Evolutionary conservation across 2,113 vertebrate species (phyloP).

Genomic region (Caloenas nicobarica): DNA sequence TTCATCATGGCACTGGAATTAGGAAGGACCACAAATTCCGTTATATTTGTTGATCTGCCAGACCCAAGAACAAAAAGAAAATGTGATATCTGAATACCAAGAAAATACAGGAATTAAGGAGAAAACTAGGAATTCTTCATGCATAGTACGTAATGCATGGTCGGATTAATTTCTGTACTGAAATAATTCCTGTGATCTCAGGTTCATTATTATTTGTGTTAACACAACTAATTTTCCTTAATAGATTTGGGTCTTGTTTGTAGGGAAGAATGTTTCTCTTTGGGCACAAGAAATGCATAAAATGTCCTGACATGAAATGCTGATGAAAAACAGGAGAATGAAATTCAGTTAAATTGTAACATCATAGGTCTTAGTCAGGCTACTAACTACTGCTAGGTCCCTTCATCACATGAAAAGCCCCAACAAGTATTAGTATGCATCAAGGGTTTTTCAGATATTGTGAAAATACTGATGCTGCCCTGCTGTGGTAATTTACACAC

Average conservation of each 20-base stretch:
- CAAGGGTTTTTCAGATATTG: not conserved
- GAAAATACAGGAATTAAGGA: not conserved
- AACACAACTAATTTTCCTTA: not conserved
- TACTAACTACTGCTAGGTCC: not conserved
- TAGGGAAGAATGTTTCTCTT: not conserved
- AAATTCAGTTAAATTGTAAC: not conserved
- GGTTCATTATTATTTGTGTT: not conserved
- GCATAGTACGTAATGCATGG: not conserved
- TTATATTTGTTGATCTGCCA: not conserved
- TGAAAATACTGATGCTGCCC: conserved; percentile 11
- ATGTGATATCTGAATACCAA: not conserved
- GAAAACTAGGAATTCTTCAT: not conserved
- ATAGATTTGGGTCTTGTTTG: not conserved
- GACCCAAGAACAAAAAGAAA: not conserved
- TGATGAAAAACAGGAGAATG: not conserved
- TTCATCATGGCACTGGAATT: not conserved
- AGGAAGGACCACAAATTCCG: not conserved
- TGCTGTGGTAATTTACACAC: conserved; percentile 31
- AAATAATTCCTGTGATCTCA: not conserved
- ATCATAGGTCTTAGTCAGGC: not conserved
- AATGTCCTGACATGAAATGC: not conserved
- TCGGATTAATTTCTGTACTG: not conserved
- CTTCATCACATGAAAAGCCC: not conserved
- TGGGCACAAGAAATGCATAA: not conserved
- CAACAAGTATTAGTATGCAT: not conserved